phyloP scores from a whole-genome alignment of 2,888 invertebrate species.

The Leptinotarsa rubiginosa region DNA sequence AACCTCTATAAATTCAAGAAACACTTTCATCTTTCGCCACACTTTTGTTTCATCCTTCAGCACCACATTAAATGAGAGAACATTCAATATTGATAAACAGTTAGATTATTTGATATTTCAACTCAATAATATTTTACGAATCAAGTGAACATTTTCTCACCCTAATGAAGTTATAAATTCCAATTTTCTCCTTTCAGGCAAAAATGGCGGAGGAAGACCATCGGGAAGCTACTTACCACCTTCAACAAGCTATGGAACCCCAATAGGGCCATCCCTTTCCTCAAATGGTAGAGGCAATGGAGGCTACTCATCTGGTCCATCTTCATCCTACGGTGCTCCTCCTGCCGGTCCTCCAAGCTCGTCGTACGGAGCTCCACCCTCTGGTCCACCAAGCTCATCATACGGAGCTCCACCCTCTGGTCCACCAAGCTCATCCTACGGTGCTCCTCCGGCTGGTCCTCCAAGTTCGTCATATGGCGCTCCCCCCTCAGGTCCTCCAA shows the following conservation, averaged over 20 bases:
- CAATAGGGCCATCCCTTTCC: conserved; percentile 62
- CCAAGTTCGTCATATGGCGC: conserved; percentile 57
- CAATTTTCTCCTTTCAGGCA: conserved; percentile 6
- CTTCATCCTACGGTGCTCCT: conserved; percentile 59
- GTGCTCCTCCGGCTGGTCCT: conserved; percentile 51
- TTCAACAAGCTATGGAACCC: conserved; percentile 59
- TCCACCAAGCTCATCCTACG: conserved; percentile 56
- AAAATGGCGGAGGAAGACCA: conserved; percentile 27
- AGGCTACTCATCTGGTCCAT: conserved; percentile 51
- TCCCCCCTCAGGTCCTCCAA: conserved; percentile 40
- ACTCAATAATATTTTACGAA: too few relatives aligned
- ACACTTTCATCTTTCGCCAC: too few relatives aligned
- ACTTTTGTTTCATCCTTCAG: too few relatives aligned
- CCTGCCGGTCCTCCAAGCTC: conserved; percentile 56
- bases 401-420: conserved; percentile 48
- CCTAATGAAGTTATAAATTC: neutral
- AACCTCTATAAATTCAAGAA: too few relatives aligned
- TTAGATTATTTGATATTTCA: too few relatives aligned
- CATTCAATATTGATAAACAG: too few relatives aligned
- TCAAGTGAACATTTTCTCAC: neutral
- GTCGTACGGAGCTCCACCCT: conserved; percentile 59
- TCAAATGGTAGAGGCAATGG: conserved; percentile 44
- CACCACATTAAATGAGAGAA: too few relatives aligned
- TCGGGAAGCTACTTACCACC: conserved; percentile 55
- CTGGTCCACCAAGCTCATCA: conserved; percentile 43